Percentiles rank a stretch among this genome's conserved stretches.
Conservation (phyloP, 92 coral and sea anemone species). For the Virgularia gustaviana region DNA sequence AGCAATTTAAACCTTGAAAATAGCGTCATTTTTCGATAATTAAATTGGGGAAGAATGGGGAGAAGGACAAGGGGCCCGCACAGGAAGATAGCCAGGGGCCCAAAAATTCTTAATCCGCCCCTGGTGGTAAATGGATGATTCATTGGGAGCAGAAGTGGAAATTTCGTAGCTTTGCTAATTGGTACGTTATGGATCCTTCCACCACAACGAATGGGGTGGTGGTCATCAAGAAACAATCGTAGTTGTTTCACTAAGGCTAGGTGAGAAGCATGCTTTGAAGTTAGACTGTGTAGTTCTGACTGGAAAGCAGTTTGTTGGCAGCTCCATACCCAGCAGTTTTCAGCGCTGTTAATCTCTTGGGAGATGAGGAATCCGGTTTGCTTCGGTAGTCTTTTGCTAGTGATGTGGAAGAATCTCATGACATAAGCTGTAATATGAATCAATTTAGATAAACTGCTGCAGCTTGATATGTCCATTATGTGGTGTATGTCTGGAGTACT, state of each 20-base stretch:
- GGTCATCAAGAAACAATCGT: neutral
- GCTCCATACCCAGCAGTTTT: neutral
- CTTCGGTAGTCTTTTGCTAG: neutral
- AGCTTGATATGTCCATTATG: neutral
- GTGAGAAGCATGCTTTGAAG: neutral
- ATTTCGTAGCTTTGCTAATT: neutral
- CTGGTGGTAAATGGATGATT: too few relatives aligned
- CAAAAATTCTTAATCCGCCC: too few relatives aligned
- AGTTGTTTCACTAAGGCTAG: neutral
- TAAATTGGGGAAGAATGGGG: too few relatives aligned
- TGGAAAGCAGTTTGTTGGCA: neutral
- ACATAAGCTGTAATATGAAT: constrained; percentile 1
- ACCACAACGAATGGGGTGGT: neutral
- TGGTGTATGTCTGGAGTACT: neutral
- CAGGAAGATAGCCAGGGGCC: too few relatives aligned
- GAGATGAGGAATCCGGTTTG: neutral
- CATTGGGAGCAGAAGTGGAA: neutral
- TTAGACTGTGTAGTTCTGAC: neutral
- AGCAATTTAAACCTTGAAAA: too few relatives aligned
- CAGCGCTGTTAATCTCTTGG: neutral
- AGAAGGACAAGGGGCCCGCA: too few relatives aligned
- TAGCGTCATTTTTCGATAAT: too few relatives aligned
- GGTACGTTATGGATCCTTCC: too few relatives aligned
- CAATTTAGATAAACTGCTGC: neutral
- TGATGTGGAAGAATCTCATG: neutral